Base-by-base conservation (phyloP, 92 coral and sea anemone genomes). In the Epizoanthus illoricatus region DNA sequence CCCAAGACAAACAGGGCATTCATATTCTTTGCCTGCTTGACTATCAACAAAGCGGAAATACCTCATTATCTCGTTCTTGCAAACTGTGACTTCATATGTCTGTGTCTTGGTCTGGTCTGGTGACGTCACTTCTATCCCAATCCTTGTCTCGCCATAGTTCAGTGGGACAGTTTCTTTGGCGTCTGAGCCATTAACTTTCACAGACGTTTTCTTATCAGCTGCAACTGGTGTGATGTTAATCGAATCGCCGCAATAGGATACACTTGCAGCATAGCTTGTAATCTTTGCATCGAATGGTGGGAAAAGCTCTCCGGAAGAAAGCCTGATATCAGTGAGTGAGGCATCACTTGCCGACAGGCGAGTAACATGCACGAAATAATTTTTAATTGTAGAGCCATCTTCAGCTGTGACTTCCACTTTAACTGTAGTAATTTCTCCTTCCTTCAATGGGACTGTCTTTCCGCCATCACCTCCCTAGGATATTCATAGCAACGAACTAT, bases 381-480 rank as follows among this genome's bases (percentile, higher is more conserved):
- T 96, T 75, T 96, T 93, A 79, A 87, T 90, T 28, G 99, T 91
- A 57, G 84, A 64, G 2, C 99, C 99, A 91, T 96, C 97, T 85
- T 93, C 99, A 2, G 99, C 94, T 40, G 94, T 85, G n/a, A 96
- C 99, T 90, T 96, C 99, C 39, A 96, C 76, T 73, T 92, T 96
- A 4, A 93, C 89, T 7, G 81, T 23, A 8, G 99, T 96, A 19
- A 89, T 79, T 84, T 88, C 85, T 56, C 98, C 99, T 88, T 96
- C 98, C 54, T 73, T 85, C 39, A 96, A 69, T 43, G 92, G 84
- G 4, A 96, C 93, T 65, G 88, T 86, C 60, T 93, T 96, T 40
- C 93, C 94, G 60, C 95, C 97, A 62, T 91, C 94, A 36, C 91
- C 84, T 23, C 98, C 98, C 99, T 94, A 65, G 49, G 24, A 16